Conservation (phyloP, 1,140 invertebrate genomes). For the Eriosoma lanigerum region DNA sequence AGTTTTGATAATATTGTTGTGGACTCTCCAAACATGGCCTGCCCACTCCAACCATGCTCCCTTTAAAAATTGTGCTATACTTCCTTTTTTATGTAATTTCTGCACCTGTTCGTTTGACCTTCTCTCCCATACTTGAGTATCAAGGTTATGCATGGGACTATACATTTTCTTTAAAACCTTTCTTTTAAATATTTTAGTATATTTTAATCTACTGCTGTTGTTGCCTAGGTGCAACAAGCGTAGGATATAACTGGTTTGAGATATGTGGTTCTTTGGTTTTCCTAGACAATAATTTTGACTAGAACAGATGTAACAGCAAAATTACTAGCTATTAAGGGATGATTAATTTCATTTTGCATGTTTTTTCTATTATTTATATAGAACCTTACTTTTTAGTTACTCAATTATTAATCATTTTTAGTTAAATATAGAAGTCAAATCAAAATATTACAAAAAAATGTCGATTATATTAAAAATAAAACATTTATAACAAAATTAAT, state of each 20-base stretch:
- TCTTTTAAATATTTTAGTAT: conserved; percentile 9
- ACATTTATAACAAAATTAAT: no score
- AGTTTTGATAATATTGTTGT: no score
- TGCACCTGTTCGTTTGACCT: no score
- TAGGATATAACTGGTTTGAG: conserved; percentile 3
- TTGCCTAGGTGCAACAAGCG: neutral
- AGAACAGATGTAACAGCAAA: neutral
- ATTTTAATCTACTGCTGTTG: neutral
- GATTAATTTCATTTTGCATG: neutral
- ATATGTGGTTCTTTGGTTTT: conserved; percentile 6
- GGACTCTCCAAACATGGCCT: no score
- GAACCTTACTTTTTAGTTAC: no score
- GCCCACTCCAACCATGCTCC: neutral
- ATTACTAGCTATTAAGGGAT: neutral
- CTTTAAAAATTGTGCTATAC: neutral
- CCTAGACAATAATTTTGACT: neutral
- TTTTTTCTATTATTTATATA: neutral
- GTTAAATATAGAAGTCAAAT: no score
- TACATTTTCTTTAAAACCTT: neutral
- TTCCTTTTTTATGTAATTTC: neutral
- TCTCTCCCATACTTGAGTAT: no score
- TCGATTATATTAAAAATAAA: no score
- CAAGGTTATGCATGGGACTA: no score
- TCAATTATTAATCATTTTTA: no score
- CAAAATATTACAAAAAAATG: no score